Percentiles rank a stretch among this genome's conserved stretches.
Conservation (phyloP, 2,113 vertebrate species). For the Merops nubicus region DNA sequence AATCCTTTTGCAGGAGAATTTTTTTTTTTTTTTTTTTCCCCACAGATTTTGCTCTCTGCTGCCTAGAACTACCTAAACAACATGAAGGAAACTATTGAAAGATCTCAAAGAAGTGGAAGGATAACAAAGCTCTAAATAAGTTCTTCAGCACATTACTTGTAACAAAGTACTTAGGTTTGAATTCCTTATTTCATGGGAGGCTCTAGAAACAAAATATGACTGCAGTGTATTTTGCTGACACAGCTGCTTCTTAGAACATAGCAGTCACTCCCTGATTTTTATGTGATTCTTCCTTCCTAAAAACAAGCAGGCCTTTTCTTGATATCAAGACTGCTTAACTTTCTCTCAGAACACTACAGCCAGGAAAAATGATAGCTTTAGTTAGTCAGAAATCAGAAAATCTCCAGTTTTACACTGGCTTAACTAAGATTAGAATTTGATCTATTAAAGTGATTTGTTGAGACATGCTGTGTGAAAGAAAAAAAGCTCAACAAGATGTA, state of each 20-base stretch:
- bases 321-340: not conserved
- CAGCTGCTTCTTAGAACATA: not conserved
- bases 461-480: not conserved
- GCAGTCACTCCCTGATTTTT: not conserved
- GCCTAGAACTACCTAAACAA: not conserved
- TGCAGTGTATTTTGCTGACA: not conserved
- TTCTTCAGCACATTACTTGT: not conserved
- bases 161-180: not conserved
- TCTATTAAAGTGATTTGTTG: not conserved
- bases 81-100: not conserved
- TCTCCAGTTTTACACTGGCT: not conserved
- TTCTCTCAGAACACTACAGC: not conserved
- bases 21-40: not conserved
- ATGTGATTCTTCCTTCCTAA: not conserved
- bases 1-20: not conserved
- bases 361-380: not conserved
- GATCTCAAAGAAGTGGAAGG: not conserved
- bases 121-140: not conserved
- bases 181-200: not conserved
- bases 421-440: not conserved
- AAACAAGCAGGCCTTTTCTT: not conserved
- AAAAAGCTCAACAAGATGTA: not conserved
- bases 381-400: not conserved
- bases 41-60: not conserved
- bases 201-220: not conserved